Conservation (phyloP, 2,113 vertebrate species). For the Heliornis fulica region DNA sequence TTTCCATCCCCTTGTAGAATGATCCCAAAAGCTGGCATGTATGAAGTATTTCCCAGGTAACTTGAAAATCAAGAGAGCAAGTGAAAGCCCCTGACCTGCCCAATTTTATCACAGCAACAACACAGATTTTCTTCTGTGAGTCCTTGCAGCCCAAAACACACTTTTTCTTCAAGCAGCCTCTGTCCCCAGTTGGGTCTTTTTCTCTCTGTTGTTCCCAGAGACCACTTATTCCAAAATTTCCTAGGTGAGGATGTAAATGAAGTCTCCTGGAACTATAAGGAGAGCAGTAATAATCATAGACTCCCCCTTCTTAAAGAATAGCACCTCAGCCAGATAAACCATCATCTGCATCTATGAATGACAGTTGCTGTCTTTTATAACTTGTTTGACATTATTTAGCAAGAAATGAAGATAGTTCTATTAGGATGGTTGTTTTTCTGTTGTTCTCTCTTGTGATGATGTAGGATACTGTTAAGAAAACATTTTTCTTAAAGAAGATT, state of each 20-base stretch:
- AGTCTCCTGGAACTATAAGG: neutral
- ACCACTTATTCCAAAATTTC: neutral
- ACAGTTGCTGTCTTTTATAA: neutral
- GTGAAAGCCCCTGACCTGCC: rapidly evolving
- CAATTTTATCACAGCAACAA: neutral
- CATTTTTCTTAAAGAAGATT: neutral
- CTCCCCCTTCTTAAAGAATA: neutral
- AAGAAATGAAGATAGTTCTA: neutral
- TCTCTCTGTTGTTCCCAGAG: neutral
- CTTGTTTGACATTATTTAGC: neutral
- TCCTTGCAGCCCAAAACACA: neutral
- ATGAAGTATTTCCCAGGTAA: neutral
- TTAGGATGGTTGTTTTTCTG: neutral
- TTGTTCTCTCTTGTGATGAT: neutral
- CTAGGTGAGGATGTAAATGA: neutral
- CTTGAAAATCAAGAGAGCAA: neutral
- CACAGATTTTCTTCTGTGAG: neutral
- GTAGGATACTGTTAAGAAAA: neutral
- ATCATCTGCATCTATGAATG: neutral
- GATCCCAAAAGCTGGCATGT: neutral
- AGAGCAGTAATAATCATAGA: neutral
- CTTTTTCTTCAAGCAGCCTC: neutral
- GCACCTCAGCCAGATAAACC: neutral
- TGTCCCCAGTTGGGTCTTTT: neutral
- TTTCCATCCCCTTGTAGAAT: neutral